A percentile compares a stretch with the other conserved stretches of the same genome.
phyloP scores from a whole-genome alignment of 2,797 vertebrate species.

The Phataginus tetradactyla region DNA sequence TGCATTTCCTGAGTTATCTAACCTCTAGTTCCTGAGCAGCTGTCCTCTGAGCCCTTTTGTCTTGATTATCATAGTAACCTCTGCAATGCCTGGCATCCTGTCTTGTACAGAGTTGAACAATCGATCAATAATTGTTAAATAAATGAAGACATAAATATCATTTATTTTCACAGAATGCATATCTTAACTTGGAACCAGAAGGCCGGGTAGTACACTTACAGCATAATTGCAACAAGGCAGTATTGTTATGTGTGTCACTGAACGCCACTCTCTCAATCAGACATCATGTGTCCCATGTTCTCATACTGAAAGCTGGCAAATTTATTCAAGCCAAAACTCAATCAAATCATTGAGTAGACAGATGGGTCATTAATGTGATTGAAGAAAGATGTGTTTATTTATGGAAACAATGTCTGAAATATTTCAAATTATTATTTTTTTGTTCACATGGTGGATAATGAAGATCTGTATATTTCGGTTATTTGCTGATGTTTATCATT shows the following conservation, averaged over 20 bases:
- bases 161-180: neutral
- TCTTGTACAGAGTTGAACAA: neutral
- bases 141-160: neutral
- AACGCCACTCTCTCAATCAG: neutral
- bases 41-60: neutral
- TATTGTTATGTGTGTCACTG: neutral
- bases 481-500: neutral
- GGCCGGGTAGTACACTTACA: neutral
- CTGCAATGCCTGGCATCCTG: neutral
- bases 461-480: neutral
- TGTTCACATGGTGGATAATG: neutral
- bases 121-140: neutral
- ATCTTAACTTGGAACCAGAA: neutral
- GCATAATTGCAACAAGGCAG: neutral
- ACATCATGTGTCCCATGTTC: neutral
- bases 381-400: slow-evolving; percentile 9
- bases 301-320: neutral
- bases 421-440: neutral
- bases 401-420: neutral
- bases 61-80: neutral
- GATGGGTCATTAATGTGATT: neutral
- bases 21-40: neutral
- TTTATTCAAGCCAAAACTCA: neutral
- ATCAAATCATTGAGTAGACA: neutral
- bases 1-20: slow-evolving; percentile 14